phyloP scores from a whole-genome alignment of 2,888 invertebrate genomes.

The Leucania comma region DNA sequence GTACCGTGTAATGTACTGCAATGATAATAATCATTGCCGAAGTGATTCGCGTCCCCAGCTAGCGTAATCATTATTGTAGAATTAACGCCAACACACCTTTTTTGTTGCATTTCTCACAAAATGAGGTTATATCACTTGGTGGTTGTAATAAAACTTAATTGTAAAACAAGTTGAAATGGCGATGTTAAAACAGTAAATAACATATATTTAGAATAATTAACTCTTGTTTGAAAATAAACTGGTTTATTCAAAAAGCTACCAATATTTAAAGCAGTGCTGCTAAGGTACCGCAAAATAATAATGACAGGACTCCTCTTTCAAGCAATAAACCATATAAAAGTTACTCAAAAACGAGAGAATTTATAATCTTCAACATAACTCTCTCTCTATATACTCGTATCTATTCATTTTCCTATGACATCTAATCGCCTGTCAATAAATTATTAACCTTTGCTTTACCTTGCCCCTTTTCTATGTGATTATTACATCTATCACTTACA shows the following conservation, averaged over 20 bases:
- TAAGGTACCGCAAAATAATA: background rate
- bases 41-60: slow-evolving; percentile 39
- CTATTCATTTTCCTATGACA: background rate
- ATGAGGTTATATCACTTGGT: slow-evolving; percentile 48
- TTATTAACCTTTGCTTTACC: background rate
- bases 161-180: slow-evolving; percentile 27
- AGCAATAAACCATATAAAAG: background rate
- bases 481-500: background rate
- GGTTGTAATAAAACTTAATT: slow-evolving; percentile 45
- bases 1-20: slow-evolving; percentile 54
- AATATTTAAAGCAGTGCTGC: slow-evolving; percentile 1
- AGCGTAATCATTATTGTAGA: slow-evolving; percentile 57
- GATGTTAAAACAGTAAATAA: slow-evolving; percentile 19
- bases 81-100: slow-evolving; percentile 53
- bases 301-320: background rate
- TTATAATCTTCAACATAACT: background rate
- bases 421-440: too few species aligned
- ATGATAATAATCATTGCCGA: slow-evolving; percentile 58
- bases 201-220: slow-evolving; percentile 3
- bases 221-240: slow-evolving; percentile 10
- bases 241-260: background rate
- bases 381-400: background rate
- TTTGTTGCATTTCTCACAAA: slow-evolving; percentile 46
- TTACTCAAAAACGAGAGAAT: background rate
- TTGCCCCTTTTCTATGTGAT: background rate